phyloP scores from a whole-genome alignment of 2,113 vertebrate species.

The Hydropotes inermis region DNA sequence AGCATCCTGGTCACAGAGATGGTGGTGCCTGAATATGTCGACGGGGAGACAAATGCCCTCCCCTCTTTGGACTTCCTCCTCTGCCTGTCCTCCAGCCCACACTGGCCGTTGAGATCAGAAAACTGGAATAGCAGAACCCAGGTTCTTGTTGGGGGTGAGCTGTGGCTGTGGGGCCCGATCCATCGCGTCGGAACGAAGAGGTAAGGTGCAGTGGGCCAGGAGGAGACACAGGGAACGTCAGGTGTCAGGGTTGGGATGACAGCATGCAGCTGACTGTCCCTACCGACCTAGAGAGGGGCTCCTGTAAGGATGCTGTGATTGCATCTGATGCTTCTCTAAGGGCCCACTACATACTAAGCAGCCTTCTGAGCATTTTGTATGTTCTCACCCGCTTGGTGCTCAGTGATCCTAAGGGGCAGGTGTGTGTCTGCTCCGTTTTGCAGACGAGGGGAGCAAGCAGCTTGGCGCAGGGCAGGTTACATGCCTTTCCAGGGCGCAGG shows the following conservation, averaged over 20 bases:
- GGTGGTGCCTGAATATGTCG: not conserved
- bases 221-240: not conserved
- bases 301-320: rapidly evolving
- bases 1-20: not conserved
- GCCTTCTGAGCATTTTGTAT: not conserved
- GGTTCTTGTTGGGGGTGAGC: not conserved
- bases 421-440: rapidly evolving
- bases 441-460: no score
- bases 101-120: not conserved
- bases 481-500: rapidly evolving
- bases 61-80: not conserved
- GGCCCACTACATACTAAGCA: rapidly evolving
- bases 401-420: rapidly evolving
- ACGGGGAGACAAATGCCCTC: not conserved
- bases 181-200: rapidly evolving
- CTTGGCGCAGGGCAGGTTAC: not conserved
- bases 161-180: rapidly evolving
- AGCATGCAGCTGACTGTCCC: rapidly evolving
- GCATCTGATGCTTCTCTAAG: rapidly evolving
- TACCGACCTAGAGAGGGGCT: rapidly evolving
- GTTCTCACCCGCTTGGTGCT: no score
- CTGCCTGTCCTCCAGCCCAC: not conserved
- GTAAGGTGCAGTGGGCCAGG: rapidly evolving
- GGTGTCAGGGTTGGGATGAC: rapidly evolving
- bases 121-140: not conserved